Evolutionary conservation across 2,888 invertebrate species (phyloP), one percentile per base, ranked within the genome.

Genomic region (Ochropleura leucogaster): DNA sequence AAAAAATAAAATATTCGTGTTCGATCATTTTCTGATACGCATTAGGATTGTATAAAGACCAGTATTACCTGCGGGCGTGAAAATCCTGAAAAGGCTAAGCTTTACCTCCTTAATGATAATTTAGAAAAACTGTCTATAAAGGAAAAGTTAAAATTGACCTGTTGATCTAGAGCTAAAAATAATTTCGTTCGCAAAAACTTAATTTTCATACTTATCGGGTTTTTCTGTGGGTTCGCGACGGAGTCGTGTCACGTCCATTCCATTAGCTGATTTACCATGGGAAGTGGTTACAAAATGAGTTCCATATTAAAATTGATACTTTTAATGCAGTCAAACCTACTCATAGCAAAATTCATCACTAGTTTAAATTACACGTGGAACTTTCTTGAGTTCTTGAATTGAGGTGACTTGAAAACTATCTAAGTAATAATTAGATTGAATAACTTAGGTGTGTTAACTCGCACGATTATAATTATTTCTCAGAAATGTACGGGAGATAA

Each of bases 261-360:
- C 93, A 93, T 93, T 93, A 93, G 90, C 91, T 93, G 93, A 92
- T 93, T 94, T 91, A 88, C 88, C 91, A 91, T 90, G 91, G 91
- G 91, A 92, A 92, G 92, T 90, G 89, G 89, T 88, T 86, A 84
- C 85, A 87, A 88, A 91, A 89, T 80, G 84, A 88, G 81, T 83
- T 84, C 79, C 80, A 84, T 87, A 87, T 85, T 88, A 88, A 88
- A 89, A 82, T 84, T 86, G 74, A 88, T 89, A 87, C 83, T 85
- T 83, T 70, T 82, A 77, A 80, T 76, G 51, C 72, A 67, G 40
- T 16, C 55, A 20, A 46, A 53, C 20, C 12, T 18, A 75, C 30
- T 30, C 14, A 18, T 6, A 63, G 49, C 49, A 74, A 68, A 59
- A 68, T 68, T 60, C 14, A 66, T 62, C 51, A 40, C 44, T 60